Evolutionary conservation across 2,888 invertebrate genomes (phyloP), one percentile per base, ranked within the genome.

Genomic region (Napeogenes sylphis): DNA sequence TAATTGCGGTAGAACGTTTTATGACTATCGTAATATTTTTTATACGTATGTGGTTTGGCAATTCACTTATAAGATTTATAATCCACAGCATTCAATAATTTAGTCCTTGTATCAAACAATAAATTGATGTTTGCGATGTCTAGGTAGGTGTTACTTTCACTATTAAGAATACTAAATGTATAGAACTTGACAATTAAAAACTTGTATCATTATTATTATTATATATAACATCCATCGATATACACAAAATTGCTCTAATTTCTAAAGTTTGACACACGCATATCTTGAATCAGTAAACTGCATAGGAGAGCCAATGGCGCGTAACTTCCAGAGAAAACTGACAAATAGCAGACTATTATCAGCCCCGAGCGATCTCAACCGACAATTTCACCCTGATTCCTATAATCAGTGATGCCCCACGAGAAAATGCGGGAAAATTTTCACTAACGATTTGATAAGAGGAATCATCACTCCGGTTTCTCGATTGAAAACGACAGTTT

Each of bases 401-500:
- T 90, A 90, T 88, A 83, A 90, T 90, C 87, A 77, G 74, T 78
- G 79, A 79, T 77, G 78, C 75, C 76, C 79, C 73, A 72, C 79
- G 80, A 89, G 90, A 90, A 90, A 90, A 90, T 88, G 87, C 87
- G 88, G 85, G 88, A 88, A 89, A 81, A 87, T 89, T 88, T 90
- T 88, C 88, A 87, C 87, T 83, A 80, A 78, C 79, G 86, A 89
- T 90, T 90, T 90, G 87, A 90, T 89, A 84, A 85, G 85, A 78
- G 80, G 86, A 84, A 86, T 85, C 89, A 84, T 87, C 84, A 82
- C 84, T 83, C 83, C 80, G 81, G 82, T 82, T 81, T 67, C 68
- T 67, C 70, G 70, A 82, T 84, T 81, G 89, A 90, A 90, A 90
- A 82, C 86, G 89, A 90, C 87, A 90, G 89, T 90, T 84, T 86